Evolutionary conservation across 1,140 invertebrate genomes (phyloP).

Genomic region (Philaenus spumarius): DNA sequence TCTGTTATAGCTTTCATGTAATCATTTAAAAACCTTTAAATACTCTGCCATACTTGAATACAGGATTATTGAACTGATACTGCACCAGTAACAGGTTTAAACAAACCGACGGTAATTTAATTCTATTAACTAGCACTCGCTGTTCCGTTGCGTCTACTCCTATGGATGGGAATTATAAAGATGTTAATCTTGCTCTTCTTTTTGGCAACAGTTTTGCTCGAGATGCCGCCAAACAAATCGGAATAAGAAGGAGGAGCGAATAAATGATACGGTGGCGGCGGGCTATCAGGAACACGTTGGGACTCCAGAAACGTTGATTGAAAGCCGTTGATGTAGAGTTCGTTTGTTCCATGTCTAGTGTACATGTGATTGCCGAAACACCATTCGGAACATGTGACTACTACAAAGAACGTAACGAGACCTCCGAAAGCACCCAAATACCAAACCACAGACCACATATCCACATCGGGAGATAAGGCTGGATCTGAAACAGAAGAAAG

Average conservation of each 20-base stretch:
- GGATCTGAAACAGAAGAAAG: constrained; percentile 13
- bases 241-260: constrained; percentile 51
- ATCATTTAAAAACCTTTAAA: too few species aligned
- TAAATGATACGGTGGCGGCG: constrained; percentile 51
- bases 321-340: constrained; percentile 21
- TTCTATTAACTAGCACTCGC: too few species aligned
- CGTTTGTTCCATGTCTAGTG: constrained; percentile 30
- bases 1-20: too few species aligned
- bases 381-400: constrained; percentile 54
- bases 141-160: background rate
- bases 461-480: constrained; percentile 19
- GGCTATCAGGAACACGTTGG: constrained; percentile 36
- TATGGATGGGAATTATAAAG: constrained; percentile 8
- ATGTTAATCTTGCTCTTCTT: constrained; percentile 8
- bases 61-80: too few species aligned
- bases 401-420: constrained; percentile 49
- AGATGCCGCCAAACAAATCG: constrained; percentile 30
- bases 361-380: constrained; percentile 40
- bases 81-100: too few species aligned
- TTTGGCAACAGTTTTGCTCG: background rate
- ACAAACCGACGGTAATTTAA: too few species aligned
- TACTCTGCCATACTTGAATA: too few species aligned
- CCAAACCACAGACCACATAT: constrained; percentile 52
- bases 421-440: constrained; percentile 53
- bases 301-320: constrained; percentile 8